A percentile compares a stretch with the other conserved stretches of the same genome.
Conservation (phyloP, 2,888 invertebrate genomes). For the Ctenicera cuprea region DNA sequence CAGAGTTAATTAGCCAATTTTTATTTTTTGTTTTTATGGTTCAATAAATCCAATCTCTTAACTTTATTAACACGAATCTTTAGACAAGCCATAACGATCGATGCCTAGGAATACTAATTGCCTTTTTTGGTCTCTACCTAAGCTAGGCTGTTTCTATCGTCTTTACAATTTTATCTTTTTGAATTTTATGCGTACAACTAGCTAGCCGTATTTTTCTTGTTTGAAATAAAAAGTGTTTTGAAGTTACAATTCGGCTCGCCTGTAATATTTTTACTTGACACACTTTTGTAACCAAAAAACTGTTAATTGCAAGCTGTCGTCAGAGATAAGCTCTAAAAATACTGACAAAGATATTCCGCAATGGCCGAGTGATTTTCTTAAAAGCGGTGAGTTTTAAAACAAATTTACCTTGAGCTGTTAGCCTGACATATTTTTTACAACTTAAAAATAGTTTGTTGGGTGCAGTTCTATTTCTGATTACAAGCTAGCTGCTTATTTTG, state of each 20-base stretch:
- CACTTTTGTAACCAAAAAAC: slow-evolving; percentile 22
- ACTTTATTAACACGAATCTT: slow-evolving; percentile 6
- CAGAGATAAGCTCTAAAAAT: slow-evolving; percentile 20
- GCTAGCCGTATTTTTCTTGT: neutral
- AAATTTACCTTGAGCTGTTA: slow-evolving; percentile 10
- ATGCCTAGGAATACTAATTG: neutral
- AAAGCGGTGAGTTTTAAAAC: slow-evolving; percentile 12
- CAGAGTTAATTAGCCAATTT: slow-evolving; percentile 22
- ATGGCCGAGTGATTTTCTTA: slow-evolving; percentile 23
- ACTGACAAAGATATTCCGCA: slow-evolving; percentile 16
- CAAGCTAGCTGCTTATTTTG: neutral
- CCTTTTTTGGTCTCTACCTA: neutral
- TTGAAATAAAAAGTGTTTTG: neutral
- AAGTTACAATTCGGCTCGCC: neutral
- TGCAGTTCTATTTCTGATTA: neutral
- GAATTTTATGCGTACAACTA: neutral
- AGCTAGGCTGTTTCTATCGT: neutral
- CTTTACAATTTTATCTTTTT: neutral
- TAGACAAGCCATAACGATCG: neutral
- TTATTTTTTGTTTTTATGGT: slow-evolving; percentile 1
- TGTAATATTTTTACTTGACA: slow-evolving; percentile 22
- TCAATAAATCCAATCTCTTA: slow-evolving; percentile 5
- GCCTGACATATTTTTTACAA: slow-evolving; percentile 25
- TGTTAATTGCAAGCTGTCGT: slow-evolving; percentile 20
- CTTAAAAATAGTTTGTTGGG: slow-evolving; percentile 1